Conservation (phyloP, 2,888 invertebrate genomes). For the Noctua comes region DNA sequence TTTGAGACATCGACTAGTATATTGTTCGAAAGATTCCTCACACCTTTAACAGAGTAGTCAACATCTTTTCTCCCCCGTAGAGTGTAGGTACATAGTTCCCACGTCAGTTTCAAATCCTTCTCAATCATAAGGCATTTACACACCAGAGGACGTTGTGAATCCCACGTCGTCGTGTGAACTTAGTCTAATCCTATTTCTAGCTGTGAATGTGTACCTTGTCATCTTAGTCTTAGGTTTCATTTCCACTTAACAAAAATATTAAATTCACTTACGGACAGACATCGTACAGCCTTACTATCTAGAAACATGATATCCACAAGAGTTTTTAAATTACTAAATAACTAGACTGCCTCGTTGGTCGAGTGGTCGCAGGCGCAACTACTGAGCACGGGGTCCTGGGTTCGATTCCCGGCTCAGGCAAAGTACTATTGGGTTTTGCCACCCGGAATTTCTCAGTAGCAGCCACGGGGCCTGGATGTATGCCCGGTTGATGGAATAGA, state of each 20-base stretch:
- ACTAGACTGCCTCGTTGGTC: too few relatives aligned
- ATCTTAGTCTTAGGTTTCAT: not conserved
- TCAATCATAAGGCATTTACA: slow-evolving; percentile 29
- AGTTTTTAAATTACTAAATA: not conserved
- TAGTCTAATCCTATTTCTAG: not conserved
- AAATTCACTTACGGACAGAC: not conserved
- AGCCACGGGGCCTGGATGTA: too few relatives aligned
- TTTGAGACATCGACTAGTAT: too few relatives aligned
- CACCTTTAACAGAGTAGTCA: not conserved
- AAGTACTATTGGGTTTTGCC: too few relatives aligned
- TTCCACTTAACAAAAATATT: not conserved
- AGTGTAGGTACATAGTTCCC: not conserved
- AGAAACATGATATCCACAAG: not conserved
- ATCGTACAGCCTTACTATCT: not conserved
- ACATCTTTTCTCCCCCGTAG: not conserved
- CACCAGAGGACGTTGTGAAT: not conserved
- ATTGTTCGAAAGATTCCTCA: not conserved
- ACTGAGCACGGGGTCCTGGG: too few relatives aligned
- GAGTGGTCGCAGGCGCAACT: too few relatives aligned
- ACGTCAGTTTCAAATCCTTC: slow-evolving; percentile 11
- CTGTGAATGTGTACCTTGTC: not conserved
- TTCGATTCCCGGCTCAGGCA: too few relatives aligned
- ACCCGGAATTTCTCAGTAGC: too few relatives aligned
- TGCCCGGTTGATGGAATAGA: too few relatives aligned
- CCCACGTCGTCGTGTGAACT: not conserved